Base-by-base conservation (phyloP, 1,140 invertebrate genomes). In the Procambarus virginalis region DNA sequence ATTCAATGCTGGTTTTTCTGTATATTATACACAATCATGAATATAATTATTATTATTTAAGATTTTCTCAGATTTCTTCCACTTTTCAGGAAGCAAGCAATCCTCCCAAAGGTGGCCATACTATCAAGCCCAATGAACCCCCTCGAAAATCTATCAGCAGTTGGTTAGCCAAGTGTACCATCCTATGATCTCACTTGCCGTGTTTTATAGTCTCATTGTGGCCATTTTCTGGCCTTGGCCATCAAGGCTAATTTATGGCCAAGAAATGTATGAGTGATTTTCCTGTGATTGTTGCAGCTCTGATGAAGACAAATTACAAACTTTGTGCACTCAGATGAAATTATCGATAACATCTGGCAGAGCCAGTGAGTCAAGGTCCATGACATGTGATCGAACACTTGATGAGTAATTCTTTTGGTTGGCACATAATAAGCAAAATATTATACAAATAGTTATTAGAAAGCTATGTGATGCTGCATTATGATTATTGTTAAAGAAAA, bases 41-140 rank as follows among this genome's bases (percentile, higher is more conserved):
- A 55, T 55, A 55, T 55, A 5, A 55, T 8, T 9, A 12, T 55
- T 55, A 34, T 2, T 55, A 55, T 55, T 9, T 55, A 4, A 34
- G 34, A 55, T 55, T 55, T 55, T 55, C 4, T 55, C 51, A 55
- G 1, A 55, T 68, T 8, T 73, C 10, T 10, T 34, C 20, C 34
- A 34, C 20, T 22, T 73, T 73, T 45, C 93, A 97, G 96, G 96
- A 97, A 94, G 96, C 96, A 92, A 97, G 96, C 91, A 97, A 97
- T 94, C 96, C 96, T 87, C 95, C 96, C 51, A 96, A 96, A 94
- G 96, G 96, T 92, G 96, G 95, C 75, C 96, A 96, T 93, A 96
- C 96, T 92, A 93, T 97, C 92, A 96, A 96, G 94, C 94, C 96
- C 86, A 95, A 95, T 93, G 96, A 97, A 94, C 96, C 95, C 91